These are phyloP conservation scores for Drosophila cognata DNA, from an alignment of 2,888 invertebrate species.

Conservation along the genomic window DNA sequence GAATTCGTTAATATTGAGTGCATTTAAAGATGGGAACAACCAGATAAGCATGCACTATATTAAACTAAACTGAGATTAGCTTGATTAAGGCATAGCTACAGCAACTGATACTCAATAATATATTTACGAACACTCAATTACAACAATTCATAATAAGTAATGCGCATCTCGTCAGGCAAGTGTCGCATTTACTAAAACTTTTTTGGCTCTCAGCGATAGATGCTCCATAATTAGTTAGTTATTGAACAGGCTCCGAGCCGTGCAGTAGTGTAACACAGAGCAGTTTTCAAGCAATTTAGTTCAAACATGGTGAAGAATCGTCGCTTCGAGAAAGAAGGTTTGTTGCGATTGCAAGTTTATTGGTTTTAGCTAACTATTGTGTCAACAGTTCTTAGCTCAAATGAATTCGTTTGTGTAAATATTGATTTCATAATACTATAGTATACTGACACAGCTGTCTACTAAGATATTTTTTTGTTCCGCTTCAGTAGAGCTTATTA, in stretches of 20 bases:
- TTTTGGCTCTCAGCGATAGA: constrained; percentile 14
- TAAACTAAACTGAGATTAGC: not conserved
- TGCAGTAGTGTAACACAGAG: constrained; percentile 44
- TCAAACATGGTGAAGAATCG: constrained; percentile 82
- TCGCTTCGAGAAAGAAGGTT: constrained; percentile 79
- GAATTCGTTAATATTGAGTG: not conserved
- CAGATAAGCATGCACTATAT: not conserved
- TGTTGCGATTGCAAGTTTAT: constrained; percentile 18
- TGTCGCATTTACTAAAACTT: constrained; percentile 6
- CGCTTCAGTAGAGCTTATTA: constrained; percentile 31
- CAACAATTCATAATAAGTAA: constrained; percentile 7
- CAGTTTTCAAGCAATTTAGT: constrained; percentile 20
- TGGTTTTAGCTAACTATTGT: not conserved
- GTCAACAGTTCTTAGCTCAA: not conserved
- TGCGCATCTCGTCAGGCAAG: constrained; percentile 29
- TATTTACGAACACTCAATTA: constrained; percentile 1
- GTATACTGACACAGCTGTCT: constrained; percentile 11
- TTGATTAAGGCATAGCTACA: constrained; percentile 6
- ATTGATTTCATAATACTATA: not conserved
- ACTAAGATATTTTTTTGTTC: not conserved
- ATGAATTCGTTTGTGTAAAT: constrained; percentile 1
- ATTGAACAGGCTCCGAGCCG: constrained; percentile 66
- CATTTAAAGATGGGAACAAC: constrained; percentile 3
- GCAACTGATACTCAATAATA: not conserved
- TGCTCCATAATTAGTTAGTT: constrained; percentile 69